Conservation (phyloP, 2,797 vertebrate genomes). For the Rhinogobio ventralis region DNA sequence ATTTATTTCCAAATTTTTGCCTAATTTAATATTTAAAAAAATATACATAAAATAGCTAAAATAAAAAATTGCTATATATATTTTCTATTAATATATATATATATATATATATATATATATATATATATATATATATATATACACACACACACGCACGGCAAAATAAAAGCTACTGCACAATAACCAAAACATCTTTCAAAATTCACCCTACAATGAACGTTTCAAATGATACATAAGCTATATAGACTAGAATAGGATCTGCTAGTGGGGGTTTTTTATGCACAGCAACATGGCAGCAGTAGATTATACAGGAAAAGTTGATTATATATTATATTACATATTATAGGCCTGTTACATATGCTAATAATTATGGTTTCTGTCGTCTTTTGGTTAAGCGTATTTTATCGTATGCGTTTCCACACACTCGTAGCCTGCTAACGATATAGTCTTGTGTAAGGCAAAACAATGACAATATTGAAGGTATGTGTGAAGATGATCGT, state of each 20-base stretch:
- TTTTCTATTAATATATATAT: too few relatives aligned
- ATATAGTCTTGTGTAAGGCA: background rate
- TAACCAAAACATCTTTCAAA: too few relatives aligned
- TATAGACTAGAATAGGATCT: too few relatives aligned
- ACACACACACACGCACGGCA: too few relatives aligned
- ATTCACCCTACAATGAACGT: too few relatives aligned
- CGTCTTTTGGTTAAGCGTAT: background rate
- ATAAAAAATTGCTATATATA: too few relatives aligned
- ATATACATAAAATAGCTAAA: too few relatives aligned
- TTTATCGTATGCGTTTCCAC: background rate
- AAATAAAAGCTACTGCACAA: too few relatives aligned
- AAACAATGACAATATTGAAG: constrained; percentile 34
- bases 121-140: too few relatives aligned
- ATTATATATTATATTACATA: background rate
- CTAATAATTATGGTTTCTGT: background rate
- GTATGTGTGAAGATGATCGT: constrained; percentile 65
- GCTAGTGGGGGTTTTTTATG: background rate
- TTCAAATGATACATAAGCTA: too few relatives aligned
- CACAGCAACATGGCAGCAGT: background rate
- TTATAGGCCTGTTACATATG: background rate
- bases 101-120: too few relatives aligned
- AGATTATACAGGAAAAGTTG: background rate
- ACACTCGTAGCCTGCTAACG: background rate
- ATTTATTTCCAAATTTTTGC: background rate
- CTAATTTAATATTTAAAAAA: too few relatives aligned